These are phyloP conservation scores for Furnarius figulus DNA, from an alignment of 2,113 vertebrate species.

Conservation along the genomic window DNA sequence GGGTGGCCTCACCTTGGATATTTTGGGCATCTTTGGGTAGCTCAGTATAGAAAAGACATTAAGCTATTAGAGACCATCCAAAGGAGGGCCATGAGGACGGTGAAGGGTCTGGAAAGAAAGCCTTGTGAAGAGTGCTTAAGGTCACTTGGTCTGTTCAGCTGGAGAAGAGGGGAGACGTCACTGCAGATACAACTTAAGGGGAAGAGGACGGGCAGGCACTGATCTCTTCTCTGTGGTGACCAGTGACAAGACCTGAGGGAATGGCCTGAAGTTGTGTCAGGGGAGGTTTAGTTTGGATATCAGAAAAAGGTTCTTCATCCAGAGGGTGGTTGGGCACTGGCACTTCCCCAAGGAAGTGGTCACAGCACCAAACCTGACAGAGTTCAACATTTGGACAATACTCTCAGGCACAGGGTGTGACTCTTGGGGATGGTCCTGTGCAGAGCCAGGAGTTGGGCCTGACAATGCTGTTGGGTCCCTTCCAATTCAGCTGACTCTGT, in stretches of 20 bases:
- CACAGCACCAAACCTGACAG: background rate
- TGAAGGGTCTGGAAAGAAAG: background rate
- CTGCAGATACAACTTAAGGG: background rate
- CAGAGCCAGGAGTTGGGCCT: rapidly evolving
- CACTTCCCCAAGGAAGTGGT: background rate
- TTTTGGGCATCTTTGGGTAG: too few species aligned
- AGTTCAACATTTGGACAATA: background rate
- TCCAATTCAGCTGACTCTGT: background rate
- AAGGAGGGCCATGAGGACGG: background rate
- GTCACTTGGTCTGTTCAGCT: background rate
- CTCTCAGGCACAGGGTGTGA: background rate
- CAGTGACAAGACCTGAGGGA: background rate
- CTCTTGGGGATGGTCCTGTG: too few species aligned
- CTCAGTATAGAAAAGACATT: background rate
- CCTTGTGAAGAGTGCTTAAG: rapidly evolving
- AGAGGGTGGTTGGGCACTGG: background rate
- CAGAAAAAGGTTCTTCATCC: background rate
- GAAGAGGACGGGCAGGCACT: background rate
- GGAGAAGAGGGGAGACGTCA: background rate
- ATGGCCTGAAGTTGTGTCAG: too few species aligned
- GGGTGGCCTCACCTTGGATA: rapidly evolving
- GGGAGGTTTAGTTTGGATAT: background rate
- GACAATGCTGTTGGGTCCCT: too few species aligned
- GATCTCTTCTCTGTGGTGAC: too few species aligned
- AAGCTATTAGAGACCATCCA: background rate